Evolutionary conservation across 1,140 invertebrate genomes (phyloP).

Genomic region (Drosophila erecta): DNA sequence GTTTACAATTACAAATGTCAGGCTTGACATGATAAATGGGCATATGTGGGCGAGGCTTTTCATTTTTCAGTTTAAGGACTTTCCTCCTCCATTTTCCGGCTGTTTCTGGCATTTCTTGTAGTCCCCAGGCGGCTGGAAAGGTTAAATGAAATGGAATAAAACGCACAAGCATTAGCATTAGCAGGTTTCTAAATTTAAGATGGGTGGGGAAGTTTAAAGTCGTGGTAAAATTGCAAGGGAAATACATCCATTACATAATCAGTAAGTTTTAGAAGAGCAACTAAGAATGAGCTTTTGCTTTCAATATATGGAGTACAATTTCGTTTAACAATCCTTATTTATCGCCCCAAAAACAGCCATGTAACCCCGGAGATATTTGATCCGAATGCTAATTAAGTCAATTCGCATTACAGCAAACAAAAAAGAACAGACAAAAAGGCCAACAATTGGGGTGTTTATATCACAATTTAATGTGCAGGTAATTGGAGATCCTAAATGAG

Average conservation of each 20-base stretch:
- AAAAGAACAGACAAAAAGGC: constrained; percentile 32
- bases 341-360: constrained; percentile 14
- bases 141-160: constrained; percentile 48
- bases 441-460: constrained; percentile 70
- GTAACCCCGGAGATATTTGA: constrained; percentile 47
- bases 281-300: too few relatives aligned
- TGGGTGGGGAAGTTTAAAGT: constrained; percentile 4
- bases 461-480: constrained; percentile 66
- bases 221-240: background rate
- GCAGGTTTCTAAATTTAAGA: background rate
- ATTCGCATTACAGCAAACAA: constrained; percentile 58
- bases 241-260: too few relatives aligned
- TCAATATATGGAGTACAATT: too few relatives aligned
- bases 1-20: constrained; percentile 83
- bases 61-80: constrained; percentile 41
- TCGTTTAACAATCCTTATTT: background rate
- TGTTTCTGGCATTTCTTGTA: constrained; percentile 53
- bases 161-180: constrained; percentile 2
- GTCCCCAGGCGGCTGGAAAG: constrained; percentile 45
- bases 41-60: constrained; percentile 68
- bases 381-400: constrained; percentile 67
- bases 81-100: constrained; percentile 29
- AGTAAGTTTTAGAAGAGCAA: background rate
- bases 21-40: constrained; percentile 81
- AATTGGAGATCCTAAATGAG: constrained; percentile 62